These are phyloP conservation scores for Leptothorax acervorum DNA, from an alignment of 2,888 invertebrate species.

Conservation along the genomic window DNA sequence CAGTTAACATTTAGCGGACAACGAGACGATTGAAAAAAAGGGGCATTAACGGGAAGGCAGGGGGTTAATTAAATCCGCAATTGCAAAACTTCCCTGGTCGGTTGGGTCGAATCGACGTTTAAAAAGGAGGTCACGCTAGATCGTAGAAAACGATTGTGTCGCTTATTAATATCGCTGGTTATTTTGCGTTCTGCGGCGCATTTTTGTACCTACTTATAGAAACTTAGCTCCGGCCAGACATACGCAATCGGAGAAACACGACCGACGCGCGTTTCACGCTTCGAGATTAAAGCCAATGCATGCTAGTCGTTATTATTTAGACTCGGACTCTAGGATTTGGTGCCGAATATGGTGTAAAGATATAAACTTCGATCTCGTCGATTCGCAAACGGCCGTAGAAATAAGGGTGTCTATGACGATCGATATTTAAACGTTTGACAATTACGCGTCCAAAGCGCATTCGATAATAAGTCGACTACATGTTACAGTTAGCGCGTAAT, in stretches of 20 bases:
- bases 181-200: constrained; percentile 41
- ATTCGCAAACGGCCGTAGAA: neutral
- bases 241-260: constrained; percentile 44
- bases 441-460: neutral
- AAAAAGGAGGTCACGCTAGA: constrained; percentile 49
- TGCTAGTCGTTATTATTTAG: neutral
- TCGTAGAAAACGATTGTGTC: constrained; percentile 51
- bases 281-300: neutral
- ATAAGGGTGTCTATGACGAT: neutral
- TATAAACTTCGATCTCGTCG: neutral
- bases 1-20: neutral
- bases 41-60: neutral
- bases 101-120: constrained; percentile 37
- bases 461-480: too few relatives aligned
- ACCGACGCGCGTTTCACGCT: neutral
- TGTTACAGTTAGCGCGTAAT: neutral
- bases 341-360: neutral
- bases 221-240: constrained; percentile 49
- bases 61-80: constrained; percentile 41
- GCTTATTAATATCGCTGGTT: constrained; percentile 43
- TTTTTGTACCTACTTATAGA: constrained; percentile 48
- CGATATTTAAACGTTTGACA: neutral
- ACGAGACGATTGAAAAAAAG: constrained; percentile 1
- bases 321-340: neutral
- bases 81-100: constrained; percentile 35